Evolutionary conservation across 2,888 invertebrate genomes (phyloP).

Genomic region (Nycteola revayana): DNA sequence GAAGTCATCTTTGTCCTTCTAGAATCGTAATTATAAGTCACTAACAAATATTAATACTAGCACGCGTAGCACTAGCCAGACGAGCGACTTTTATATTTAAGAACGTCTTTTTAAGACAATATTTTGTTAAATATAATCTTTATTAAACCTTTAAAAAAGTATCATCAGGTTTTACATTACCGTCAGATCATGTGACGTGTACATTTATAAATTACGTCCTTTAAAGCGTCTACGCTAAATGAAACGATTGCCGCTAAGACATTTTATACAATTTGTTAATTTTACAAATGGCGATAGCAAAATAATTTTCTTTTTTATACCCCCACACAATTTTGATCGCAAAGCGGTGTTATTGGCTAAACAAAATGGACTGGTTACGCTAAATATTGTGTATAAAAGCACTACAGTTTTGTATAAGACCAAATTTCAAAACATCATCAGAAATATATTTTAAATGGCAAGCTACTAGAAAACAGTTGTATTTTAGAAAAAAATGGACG

Average conservation of each 20-base stretch:
- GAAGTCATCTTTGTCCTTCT: slow-evolving; percentile 62
- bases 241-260: slow-evolving; percentile 49
- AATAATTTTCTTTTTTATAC: slow-evolving; percentile 57
- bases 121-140: slow-evolving; percentile 51
- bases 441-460: slow-evolving; percentile 78
- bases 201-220: slow-evolving; percentile 53
- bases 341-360: slow-evolving; percentile 78
- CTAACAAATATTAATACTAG: slow-evolving; percentile 55
- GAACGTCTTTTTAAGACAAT: slow-evolving; percentile 65
- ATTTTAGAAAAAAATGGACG: slow-evolving; percentile 81
- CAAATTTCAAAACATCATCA: slow-evolving; percentile 73
- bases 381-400: slow-evolving; percentile 79
- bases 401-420: slow-evolving; percentile 77
- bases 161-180: slow-evolving; percentile 44
- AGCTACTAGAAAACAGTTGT: slow-evolving; percentile 71
- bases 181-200: slow-evolving; percentile 42
- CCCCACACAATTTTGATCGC: slow-evolving; percentile 59
- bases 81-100: slow-evolving; percentile 48
- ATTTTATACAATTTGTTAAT: slow-evolving; percentile 53
- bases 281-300: slow-evolving; percentile 69
- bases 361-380: slow-evolving; percentile 80
- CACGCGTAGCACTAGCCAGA: slow-evolving; percentile 50
- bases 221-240: slow-evolving; percentile 54
- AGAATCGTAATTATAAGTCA: slow-evolving; percentile 50
- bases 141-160: slow-evolving; percentile 59